Percentiles rank a stretch among this genome's conserved stretches.
Conservation (phyloP, 2,113 vertebrate genomes). For the Bothrops jararaca region DNA sequence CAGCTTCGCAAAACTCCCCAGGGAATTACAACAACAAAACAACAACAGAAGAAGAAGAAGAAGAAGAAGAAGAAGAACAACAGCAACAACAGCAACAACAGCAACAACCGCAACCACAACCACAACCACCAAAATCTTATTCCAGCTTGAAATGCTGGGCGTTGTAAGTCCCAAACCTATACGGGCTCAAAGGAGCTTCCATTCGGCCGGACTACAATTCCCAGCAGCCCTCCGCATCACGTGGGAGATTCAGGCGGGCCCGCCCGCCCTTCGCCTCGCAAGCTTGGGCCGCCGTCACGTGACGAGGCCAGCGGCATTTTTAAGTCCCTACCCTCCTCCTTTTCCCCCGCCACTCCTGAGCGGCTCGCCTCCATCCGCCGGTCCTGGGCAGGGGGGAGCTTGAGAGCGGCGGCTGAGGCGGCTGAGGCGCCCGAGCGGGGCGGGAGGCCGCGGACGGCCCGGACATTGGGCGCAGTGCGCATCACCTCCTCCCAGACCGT, state of each 20-base stretch:
- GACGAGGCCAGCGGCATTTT: constrained; percentile 47
- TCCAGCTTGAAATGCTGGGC: neutral
- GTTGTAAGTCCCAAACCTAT: neutral
- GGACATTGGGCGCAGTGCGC: constrained; percentile 84
- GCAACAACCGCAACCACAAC: too few relatives aligned
- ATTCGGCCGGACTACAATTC: neutral
- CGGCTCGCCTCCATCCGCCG: neutral
- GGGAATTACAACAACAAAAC: too few relatives aligned
- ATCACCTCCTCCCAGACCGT: constrained; percentile 97
- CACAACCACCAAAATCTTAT: neutral
- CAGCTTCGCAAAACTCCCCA: neutral
- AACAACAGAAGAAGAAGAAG: too few relatives aligned
- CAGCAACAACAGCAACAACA: too few relatives aligned
- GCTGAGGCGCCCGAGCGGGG: neutral
- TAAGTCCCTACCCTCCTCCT: neutral
- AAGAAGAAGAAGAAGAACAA: too few relatives aligned
- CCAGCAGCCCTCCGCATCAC: neutral
- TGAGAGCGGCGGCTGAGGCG: constrained; percentile 32
- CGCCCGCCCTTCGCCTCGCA: constrained; percentile 31
- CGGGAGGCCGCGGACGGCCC: constrained; percentile 21
- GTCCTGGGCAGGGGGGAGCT: neutral
- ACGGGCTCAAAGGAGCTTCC: neutral
- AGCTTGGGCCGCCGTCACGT: constrained; percentile 17
- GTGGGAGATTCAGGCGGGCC: neutral
- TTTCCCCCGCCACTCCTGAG: neutral